These are phyloP conservation scores for Regulus satrapa DNA, from an alignment of 2,113 vertebrate species.

Conservation along the genomic window DNA sequence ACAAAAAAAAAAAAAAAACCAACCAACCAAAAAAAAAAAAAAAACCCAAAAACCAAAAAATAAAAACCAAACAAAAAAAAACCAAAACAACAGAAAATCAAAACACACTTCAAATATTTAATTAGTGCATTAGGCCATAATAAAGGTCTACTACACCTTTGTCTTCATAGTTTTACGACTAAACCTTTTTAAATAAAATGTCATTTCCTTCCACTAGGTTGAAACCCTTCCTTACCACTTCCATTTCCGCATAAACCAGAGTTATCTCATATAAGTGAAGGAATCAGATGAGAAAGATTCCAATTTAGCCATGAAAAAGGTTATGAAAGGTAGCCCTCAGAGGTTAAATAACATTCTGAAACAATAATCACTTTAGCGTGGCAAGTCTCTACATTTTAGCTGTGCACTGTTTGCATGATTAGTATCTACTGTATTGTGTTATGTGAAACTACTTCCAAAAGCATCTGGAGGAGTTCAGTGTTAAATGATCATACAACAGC, in stretches of 20 bases:
- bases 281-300: not conserved
- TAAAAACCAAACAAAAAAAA: too few relatives aligned
- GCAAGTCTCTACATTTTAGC: not conserved
- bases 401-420: not conserved
- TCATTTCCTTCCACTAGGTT: not conserved
- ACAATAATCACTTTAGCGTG: not conserved
- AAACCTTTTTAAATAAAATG: not conserved
- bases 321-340: not conserved
- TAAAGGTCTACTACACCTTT: not conserved
- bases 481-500: not conserved
- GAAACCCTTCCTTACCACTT: not conserved
- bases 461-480: not conserved
- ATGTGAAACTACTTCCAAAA: not conserved
- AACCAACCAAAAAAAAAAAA: too few relatives aligned
- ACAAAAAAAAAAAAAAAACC: too few relatives aligned
- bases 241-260: not conserved
- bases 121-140: not conserved
- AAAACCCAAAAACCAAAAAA: too few relatives aligned
- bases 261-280: not conserved
- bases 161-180: not conserved
- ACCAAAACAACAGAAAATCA: not conserved
- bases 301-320: not conserved
- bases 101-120: not conserved
- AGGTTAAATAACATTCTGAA: not conserved
- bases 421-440: not conserved